Base-by-base conservation (phyloP, 1,140 invertebrate genomes). In the Anoplophora glabripennis region DNA sequence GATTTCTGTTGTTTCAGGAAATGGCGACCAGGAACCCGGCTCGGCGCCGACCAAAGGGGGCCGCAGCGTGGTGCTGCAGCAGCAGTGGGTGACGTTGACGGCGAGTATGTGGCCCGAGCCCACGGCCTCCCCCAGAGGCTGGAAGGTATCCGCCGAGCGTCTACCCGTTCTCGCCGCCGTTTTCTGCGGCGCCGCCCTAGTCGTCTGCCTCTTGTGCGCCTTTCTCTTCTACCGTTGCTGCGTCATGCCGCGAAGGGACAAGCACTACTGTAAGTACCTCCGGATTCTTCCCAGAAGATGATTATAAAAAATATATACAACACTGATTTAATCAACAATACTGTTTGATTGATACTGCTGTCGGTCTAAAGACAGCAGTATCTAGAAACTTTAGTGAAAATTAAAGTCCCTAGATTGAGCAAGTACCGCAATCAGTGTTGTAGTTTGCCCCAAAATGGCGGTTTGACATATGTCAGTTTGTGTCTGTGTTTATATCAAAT, bases 171-270 rank as follows among this genome's bases (percentile, higher is more conserved):
- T 82, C 33, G 77, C 80, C 18, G 80, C 79, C 17, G 75, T 78
- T 10, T 78, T 80, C 57, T 77, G 76, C 54, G 81, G 81, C 11
- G 77, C 77, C 15, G 72, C 77, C 15, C 67, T 82, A 9, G 71
- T 82, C 7, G 67, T 81, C 48, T 71, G 80, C 47, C 61, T 78
- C 7, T 60, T 82, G 41, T 64, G 76, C 53, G 77, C 76, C 5
- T 70, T 77, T 33, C 61, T 82, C 28, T 62, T 81, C 8, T 82
- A 81, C 74, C 73, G 78, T 48, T 82, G 79, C 64, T 82, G 81
- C 67, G 71, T 78, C 54, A 74, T 77, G 69, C 75, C 77, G 7
- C 73, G 76, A 37, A 70, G 72, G 36, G 76, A 80, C 40, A 81
- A 81, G 68, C 75, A 79, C 56, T 81, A 79, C 59, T 76, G 79